Conservation (phyloP, 2,888 invertebrate species). For the Andrena minutula region DNA sequence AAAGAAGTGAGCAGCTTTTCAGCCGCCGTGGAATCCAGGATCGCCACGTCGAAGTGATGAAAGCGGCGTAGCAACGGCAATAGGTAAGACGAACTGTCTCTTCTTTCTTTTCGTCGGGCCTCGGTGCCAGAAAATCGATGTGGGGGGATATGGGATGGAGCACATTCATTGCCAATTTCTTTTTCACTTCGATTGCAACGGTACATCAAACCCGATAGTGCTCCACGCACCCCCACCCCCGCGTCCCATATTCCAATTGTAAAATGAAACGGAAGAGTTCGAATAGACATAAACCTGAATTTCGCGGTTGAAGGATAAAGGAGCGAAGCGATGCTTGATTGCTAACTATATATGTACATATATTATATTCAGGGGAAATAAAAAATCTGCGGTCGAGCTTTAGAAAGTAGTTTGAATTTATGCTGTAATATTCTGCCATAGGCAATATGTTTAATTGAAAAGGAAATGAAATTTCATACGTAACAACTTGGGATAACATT, state of each 20-base stretch:
- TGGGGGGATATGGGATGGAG: not conserved
- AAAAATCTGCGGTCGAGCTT: too few species aligned
- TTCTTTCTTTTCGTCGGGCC: conserved; percentile 39
- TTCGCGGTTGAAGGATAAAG: too few species aligned
- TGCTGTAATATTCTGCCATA: too few species aligned
- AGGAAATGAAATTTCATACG: too few species aligned
- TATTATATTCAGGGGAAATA: too few species aligned
- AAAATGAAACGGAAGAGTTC: not conserved
- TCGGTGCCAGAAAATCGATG: conserved; percentile 54
- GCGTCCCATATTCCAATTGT: conserved; percentile 23
- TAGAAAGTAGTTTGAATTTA: too few species aligned
- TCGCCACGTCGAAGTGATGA: conserved; percentile 48
- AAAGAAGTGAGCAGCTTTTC: conserved; percentile 23
- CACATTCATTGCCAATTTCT: conserved; percentile 59
- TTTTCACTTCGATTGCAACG: conserved; percentile 40
- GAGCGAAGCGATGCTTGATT: too few species aligned
- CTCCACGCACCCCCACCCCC: not conserved
- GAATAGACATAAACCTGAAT: too few species aligned
- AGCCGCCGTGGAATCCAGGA: conserved; percentile 16
- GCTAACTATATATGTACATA: too few species aligned
- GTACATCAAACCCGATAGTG: conserved; percentile 36
- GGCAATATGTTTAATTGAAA: too few species aligned
- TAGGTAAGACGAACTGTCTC: conserved; percentile 55
- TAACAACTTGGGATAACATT: not conserved
- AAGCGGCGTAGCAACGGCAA: conserved; percentile 56